Conservation (phyloP, 1,140 invertebrate species). For the Zaprionus taronus region DNA sequence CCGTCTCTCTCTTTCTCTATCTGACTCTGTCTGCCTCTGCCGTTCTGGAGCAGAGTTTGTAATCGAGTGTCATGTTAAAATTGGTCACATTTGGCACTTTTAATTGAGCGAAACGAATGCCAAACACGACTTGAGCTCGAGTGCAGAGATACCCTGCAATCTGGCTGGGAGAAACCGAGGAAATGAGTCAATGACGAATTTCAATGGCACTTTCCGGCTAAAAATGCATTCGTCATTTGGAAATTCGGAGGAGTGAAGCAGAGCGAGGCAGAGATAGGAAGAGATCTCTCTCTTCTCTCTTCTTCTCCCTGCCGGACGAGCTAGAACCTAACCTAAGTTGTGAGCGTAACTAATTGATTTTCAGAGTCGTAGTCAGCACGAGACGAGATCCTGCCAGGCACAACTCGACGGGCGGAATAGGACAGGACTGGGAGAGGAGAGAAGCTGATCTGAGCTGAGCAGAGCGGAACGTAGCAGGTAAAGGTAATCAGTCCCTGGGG, state of each 20-base stretch:
- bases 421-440: constrained; percentile 18
- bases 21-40: neutral
- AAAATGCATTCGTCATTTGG: constrained; percentile 72
- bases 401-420: constrained; percentile 16
- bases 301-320: neutral
- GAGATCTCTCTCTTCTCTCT: neutral
- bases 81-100: constrained; percentile 69
- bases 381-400: constrained; percentile 40
- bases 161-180: constrained; percentile 18
- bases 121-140: constrained; percentile 39
- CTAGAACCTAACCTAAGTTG: constrained; percentile 19
- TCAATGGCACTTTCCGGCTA: constrained; percentile 42
- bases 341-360: constrained; percentile 80
- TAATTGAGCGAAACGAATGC: constrained; percentile 74
- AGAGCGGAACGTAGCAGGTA: constrained; percentile 56
- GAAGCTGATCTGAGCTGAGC: neutral
- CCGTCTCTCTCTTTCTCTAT: neutral
- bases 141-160: constrained; percentile 1
- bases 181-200: constrained; percentile 65
- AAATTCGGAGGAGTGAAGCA: constrained; percentile 34
- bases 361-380: constrained; percentile 56
- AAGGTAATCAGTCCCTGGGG: constrained; percentile 66
- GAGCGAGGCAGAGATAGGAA: constrained; percentile 25
- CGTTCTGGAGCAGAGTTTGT: constrained; percentile 37
- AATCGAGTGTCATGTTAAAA: constrained; percentile 70